Evolutionary conservation across 1,140 invertebrate species (phyloP), one percentile per base, ranked within the genome.

Genomic region (Phthorimaea operculella): DNA sequence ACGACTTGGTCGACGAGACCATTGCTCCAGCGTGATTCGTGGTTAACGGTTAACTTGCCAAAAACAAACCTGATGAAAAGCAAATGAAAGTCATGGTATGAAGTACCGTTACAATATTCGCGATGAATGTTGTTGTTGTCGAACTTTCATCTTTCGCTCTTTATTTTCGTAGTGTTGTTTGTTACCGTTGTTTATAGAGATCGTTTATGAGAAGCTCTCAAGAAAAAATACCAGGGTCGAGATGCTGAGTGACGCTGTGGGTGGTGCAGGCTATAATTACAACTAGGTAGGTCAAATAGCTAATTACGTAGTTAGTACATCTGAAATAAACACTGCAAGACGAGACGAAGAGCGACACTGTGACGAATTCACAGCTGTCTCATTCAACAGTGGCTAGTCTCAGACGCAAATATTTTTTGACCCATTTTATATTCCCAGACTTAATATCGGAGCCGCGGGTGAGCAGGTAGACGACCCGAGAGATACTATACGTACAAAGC

Each of bases 11-110:
- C 59, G 57, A n/a, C 9, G 57, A 62, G 59, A 59, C 55, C 51
- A 50, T 58, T 14, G 60, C 18, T 58, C 58, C 21, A 28, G 2
- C 21, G 21, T 28, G 21, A 28, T 28, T 28, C 54, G 57, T 52
- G 55, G 49, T 49, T 73, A 74, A 74, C 74, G 66, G 73, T 74
- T 64, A 64, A 63, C 61, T 67, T 59, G 58, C 62, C 60, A 67
- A 72, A 74, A 68, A 70, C 63, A 66, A 68, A 70, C 60, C 62
- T 66, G 61, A 66, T 65, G 66, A 74, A 70, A 72, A 75, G 64
- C 59, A 68, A 71, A 69, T 62, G 63, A 70, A 68, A 68, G 72
- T 68, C 63, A 56, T 39, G 49, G 21, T n/a, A 6, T 28, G 6
- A 4, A 60, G 53, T 65, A 68, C 70, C 58, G 70, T 73, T 73